Percentiles rank a stretch among this genome's conserved stretches.
Conservation (phyloP, 2,888 invertebrate genomes). For the Tortrix viridana region DNA sequence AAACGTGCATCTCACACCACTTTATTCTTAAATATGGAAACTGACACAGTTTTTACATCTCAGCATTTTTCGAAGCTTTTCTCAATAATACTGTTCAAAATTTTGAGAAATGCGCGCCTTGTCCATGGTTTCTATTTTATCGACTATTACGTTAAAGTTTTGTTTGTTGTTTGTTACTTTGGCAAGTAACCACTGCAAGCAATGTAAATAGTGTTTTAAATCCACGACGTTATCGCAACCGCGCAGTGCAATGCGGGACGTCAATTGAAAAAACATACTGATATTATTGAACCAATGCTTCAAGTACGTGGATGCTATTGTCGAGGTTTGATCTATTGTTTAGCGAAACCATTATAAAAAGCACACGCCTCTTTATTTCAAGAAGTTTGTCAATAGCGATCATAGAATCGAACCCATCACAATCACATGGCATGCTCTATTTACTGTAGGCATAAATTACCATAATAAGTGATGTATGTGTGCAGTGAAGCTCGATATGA, state of each 20-base stretch:
- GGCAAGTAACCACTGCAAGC: no score
- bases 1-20: not conserved
- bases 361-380: not conserved
- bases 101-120: no score
- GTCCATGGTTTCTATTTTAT: not conserved
- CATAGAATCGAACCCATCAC: conserved; percentile 19
- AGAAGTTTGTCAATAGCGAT: conserved; percentile 7
- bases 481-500: conserved; percentile 22
- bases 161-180: not conserved
- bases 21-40: not conserved
- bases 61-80: not conserved
- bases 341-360: no score
- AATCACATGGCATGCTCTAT: conserved; percentile 38
- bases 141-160: not conserved
- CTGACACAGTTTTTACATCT: not conserved
- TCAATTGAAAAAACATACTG: no score
- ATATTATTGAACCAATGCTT: no score
- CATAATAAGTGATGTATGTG: conserved; percentile 27
- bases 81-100: no score
- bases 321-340: no score
- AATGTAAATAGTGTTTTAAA: no score
- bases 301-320: no score
- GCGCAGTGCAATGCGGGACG: no score
- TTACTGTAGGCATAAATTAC: conserved; percentile 29
- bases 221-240: no score